Conservation (phyloP, 2,888 invertebrate genomes). For the Meghimatium bilineatum region DNA sequence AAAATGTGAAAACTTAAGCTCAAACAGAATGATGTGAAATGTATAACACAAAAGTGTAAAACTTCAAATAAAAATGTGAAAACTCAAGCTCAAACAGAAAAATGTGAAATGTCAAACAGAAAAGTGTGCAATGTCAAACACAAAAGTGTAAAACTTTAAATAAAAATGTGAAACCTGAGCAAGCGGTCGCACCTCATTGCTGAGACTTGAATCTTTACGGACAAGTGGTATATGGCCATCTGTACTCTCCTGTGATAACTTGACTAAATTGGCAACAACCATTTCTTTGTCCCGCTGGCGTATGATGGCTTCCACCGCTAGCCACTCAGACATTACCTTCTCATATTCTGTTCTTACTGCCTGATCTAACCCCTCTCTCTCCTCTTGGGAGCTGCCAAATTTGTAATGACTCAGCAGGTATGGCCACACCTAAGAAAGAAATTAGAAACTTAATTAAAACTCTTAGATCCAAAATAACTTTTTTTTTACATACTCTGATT, state of each 20-base stretch:
- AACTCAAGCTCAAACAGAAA: background rate
- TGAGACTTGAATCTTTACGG: constrained; percentile 77
- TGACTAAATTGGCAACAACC: constrained; percentile 89
- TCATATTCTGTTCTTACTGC: constrained; percentile 86
- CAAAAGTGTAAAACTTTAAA: constrained; percentile 19
- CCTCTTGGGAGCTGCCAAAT: constrained; percentile 81
- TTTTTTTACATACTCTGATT: no score
- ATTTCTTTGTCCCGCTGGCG: constrained; percentile 79
- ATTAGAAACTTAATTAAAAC: background rate
- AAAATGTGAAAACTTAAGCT: background rate
- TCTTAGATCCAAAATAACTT: no score
- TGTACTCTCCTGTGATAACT: constrained; percentile 85
- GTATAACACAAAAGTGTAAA: background rate
- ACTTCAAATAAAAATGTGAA: background rate
- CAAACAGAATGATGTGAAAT: constrained; percentile 6
- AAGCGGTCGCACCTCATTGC: constrained; percentile 76
- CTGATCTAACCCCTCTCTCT: constrained; percentile 68
- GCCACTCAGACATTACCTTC: constrained; percentile 95
- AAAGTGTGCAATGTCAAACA: background rate
- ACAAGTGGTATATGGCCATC: constrained; percentile 74
- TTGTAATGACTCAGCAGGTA: constrained; percentile 90
- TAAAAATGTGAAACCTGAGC: constrained; percentile 25
- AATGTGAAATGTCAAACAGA: background rate
- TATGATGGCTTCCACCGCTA: constrained; percentile 95
- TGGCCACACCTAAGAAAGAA: constrained; percentile 85